Conservation (phyloP, 2,113 vertebrate genomes). For the Atherinomorus stipes region DNA sequence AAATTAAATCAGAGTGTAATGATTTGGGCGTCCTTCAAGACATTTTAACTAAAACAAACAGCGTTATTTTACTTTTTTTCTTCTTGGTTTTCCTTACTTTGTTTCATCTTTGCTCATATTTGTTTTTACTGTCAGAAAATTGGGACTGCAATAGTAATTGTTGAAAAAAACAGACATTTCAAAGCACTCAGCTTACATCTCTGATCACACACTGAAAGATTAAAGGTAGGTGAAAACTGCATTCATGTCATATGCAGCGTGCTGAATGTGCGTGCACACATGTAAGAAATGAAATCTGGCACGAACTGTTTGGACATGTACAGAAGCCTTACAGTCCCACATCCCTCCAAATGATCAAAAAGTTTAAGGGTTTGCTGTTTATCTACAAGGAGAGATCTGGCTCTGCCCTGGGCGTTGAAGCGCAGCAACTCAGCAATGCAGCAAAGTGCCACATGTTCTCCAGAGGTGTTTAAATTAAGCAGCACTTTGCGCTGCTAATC, state of each 20-base stretch:
- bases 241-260: not conserved
- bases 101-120: not conserved
- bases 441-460: constrained; percentile 79
- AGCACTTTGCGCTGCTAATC: constrained; percentile 82
- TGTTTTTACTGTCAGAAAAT: constrained; percentile 14
- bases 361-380: constrained; percentile 3
- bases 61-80: not conserved
- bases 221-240: constrained; percentile 4
- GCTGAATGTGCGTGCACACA: not conserved
- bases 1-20: not conserved
- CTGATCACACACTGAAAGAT: constrained; percentile 3
- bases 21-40: not conserved
- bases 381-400: constrained; percentile 36
- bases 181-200: not conserved
- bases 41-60: not conserved
- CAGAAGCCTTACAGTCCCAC: not conserved
- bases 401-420: constrained; percentile 47
- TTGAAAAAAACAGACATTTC: constrained; percentile 19
- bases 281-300: constrained; percentile 1
- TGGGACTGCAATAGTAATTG: constrained; percentile 1
- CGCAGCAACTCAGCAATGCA: constrained; percentile 59
- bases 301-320: not conserved
- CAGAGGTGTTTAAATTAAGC: constrained; percentile 85
- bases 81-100: not conserved
- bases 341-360: not conserved